Evolutionary conservation across 2,888 invertebrate genomes (phyloP), one percentile per base, ranked within the genome.

Genomic region (Diabrotica balteata): DNA sequence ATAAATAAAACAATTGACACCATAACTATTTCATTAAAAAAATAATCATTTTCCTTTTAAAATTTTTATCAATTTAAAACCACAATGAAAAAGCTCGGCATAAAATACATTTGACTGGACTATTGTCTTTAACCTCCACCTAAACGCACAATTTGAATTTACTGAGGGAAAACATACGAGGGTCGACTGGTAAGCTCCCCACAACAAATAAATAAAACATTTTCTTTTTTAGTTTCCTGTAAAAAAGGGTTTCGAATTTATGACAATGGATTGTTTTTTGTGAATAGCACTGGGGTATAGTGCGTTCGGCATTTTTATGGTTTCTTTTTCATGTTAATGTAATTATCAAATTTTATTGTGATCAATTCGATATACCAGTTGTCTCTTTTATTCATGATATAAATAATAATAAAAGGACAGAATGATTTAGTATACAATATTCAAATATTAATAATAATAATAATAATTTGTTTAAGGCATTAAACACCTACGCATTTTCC

Each of bases 71-170:
- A 32, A 32, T 32, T 32, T 32, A 32, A 32, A 32, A 32, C 32
- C 3, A 32, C 32, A 4, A 32, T 5, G 4, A 32, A 32, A 32
- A 32, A 32, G 32, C 32, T 5, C 1, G 32, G 3, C 4, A 5
- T 4, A 32, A 32, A 32, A 32, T 32, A 32, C 0, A 5, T 32
- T 32, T 43, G 10, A 42, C 54, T 54, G n/a, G 54, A 44, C 54
- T 54, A 54, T 43, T 54, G 32, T 43, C 8, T 8, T 7, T 11
- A 7, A 10, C 10, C 10, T n/a, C 8, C 8, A 49, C 32, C n/a
- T 42, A 49, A 62, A 66, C 52, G 52, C 66, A n/a, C 47, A 52
- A 63, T 63, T 67, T 67, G 46, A 67, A 67, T 67, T 66, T 54
- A 60, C 46, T 46, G 52, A 44, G 32, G 8, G 59, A 32, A 61